Conservation (phyloP, 2,797 vertebrate genomes). For the Sandelia bainsii region DNA sequence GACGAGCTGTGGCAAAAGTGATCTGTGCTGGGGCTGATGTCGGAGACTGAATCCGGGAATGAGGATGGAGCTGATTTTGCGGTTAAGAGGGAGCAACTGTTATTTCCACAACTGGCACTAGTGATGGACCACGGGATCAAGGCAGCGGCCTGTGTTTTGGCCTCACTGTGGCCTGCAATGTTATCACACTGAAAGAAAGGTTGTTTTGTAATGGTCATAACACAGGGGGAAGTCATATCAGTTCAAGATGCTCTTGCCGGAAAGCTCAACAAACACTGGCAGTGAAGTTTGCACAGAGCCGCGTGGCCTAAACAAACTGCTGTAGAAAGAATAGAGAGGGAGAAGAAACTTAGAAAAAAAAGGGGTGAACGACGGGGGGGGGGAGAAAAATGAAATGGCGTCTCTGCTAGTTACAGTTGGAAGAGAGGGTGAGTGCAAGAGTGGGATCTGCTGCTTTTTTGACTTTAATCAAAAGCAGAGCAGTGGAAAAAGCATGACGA, state of each 20-base stretch:
- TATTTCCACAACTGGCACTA: conserved; percentile 40
- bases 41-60: conserved; percentile 16
- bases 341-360: conserved; percentile 19
- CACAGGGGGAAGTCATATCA: conserved; percentile 71
- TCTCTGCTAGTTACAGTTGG: conserved; percentile 62
- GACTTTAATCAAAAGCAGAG: conserved; percentile 84
- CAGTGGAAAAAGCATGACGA: conserved; percentile 79
- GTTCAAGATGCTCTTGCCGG: conserved; percentile 79
- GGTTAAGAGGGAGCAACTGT: conserved; percentile 34
- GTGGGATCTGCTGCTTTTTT: conserved; percentile 56
- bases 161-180: conserved; percentile 31
- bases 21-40: conserved; percentile 31
- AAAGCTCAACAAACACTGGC: conserved; percentile 81
- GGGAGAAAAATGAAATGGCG: conserved; percentile 63
- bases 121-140: conserved; percentile 1
- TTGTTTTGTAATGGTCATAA: conserved; percentile 69
- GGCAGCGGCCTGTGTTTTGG: conserved; percentile 11
- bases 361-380: not conserved
- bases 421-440: conserved; percentile 37
- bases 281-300: conserved; percentile 76
- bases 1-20: conserved; percentile 43
- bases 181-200: conserved; percentile 53
- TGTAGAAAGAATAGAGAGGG: conserved; percentile 49
- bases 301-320: conserved; percentile 83
- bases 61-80: conserved; percentile 34